Evolutionary conservation across 2,888 invertebrate species (phyloP), one percentile per base, ranked within the genome.

Genomic region (Pheosia tremula): DNA sequence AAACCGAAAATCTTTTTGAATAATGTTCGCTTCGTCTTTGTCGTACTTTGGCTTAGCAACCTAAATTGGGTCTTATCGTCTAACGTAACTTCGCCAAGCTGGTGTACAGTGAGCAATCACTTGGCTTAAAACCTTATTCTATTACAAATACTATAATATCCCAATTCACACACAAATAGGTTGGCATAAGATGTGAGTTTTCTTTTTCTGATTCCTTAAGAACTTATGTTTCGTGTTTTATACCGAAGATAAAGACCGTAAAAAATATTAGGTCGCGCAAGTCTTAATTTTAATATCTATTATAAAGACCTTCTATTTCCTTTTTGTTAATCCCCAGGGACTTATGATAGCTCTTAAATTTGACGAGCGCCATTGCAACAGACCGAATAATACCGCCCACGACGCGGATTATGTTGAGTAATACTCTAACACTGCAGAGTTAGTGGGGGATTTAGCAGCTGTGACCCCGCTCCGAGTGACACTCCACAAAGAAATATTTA

Each of bases 341-440:
- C 62, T 71, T 62, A 71, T 64, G 65, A 62, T 55, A 61, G 52
- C 71, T 38, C 57, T 57, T 45, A 13, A 62, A 63, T 71, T 68
- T 67, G 67, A 66, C 67, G 63, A 63, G 66, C 52, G 63, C 49
- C 59, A 60, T 53, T 54, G 62, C 69, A 67, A 60, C 54, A 52
- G 67, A 66, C 67, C 69, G 72, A 77, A 73, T 72, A 77, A 72
- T 66, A 62, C 66, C 60, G 62, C 61, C 63, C 70, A 54, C 61
- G 41, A 57, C 50, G 63, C 24, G 67, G 74, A 76, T 77, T 73
- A 75, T 67, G 64, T 61, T 63, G 65, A 69, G 66, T 68, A 72
- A 77, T 75, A 67, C 77, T 68, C 71, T 75, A 75, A 71, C 67
- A 57, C 67, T 62, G 64, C 64, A 52, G 60, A 69, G 68, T 63